Evolutionary conservation across 2,113 vertebrate species (phyloP), one percentile per base, ranked within the genome.

Genomic region (Mirounga angustirostris): DNA sequence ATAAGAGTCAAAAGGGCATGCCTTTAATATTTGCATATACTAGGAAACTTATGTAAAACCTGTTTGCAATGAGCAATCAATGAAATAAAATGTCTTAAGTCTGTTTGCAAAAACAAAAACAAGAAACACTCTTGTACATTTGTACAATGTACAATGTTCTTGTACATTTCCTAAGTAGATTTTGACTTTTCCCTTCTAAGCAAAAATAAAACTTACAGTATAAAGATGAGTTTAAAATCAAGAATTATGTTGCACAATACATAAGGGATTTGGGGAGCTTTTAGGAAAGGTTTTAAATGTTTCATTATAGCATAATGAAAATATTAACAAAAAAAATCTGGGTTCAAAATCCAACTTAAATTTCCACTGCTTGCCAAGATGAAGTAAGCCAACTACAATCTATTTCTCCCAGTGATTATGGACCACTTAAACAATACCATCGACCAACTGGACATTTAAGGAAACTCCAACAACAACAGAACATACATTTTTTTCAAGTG

Each of bases 241-340:
- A 83, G 30, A 71, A 71, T 69, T 97, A 88, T 79, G 52, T 71
- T 83, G 19, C 21, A 24, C 3, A 92, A 82, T 76, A 59, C 12
- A 43, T n/a, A 13, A 46, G 16, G 5, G 18, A 10, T 22, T 65
- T 36, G 63, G 28, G 84, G 22, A 93, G 56, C 26, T 91, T 87
- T 87, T n/a, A 54, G 26, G 79, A 82, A 78, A 69, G n/a, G 26
- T 71, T 78, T 88, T 82, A 59, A 83, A 54, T 91, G 21, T 13
- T 65, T 96, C 19, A 58, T 58, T 73, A 30, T 95, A 24, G 7
- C 50, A 58, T 22, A 93, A 65, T 74, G 30, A 56, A 52, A 94
- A 94, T 50, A 92, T 71, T 80, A 65, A 5, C 16, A 91, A 96
- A 92, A 79, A 92, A 96, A 94, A 67, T 76, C 46, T 85, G 36